These are phyloP conservation scores for Poecilia gillii DNA, from an alignment of 2,797 vertebrate genomes.

Conservation along the genomic window DNA sequence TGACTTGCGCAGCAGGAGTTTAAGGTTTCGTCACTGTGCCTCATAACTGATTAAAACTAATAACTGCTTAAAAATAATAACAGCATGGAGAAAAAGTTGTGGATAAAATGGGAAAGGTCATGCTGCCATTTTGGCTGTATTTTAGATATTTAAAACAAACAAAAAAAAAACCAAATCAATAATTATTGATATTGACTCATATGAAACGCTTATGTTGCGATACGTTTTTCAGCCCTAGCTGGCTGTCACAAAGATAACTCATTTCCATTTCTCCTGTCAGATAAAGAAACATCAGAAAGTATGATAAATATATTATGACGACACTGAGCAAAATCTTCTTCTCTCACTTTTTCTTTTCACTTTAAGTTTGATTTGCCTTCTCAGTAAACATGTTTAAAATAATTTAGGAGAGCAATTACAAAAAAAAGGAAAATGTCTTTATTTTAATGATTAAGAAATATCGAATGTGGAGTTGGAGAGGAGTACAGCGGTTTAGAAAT, in stretches of 20 bases:
- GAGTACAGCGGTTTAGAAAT: neutral
- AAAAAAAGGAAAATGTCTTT: neutral
- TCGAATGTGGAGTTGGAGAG: neutral
- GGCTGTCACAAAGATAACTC: neutral
- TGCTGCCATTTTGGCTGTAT: no score
- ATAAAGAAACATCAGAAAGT: neutral
- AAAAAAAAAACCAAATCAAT: no score
- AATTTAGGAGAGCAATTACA: neutral
- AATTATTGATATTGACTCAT: no score
- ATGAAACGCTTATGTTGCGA: no score
- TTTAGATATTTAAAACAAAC: no score
- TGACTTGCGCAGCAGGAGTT: no score
- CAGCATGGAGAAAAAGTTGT: no score
- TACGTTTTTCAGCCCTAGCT: neutral
- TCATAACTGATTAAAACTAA: no score
- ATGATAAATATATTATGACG: neutral
- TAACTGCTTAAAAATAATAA: no score
- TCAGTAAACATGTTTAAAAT: neutral
- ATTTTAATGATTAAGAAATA: neutral
- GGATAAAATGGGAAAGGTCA: no score
- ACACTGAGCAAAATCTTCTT: neutral
- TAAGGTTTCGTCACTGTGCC: no score
- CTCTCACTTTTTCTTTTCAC: neutral
- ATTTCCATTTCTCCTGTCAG: neutral
- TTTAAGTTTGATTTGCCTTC: neutral